Percentiles rank a stretch among this genome's conserved stretches.
Evolutionary conservation across 2,113 vertebrate genomes (phyloP).

Genomic region (Leucoraja erinaceus): DNA sequence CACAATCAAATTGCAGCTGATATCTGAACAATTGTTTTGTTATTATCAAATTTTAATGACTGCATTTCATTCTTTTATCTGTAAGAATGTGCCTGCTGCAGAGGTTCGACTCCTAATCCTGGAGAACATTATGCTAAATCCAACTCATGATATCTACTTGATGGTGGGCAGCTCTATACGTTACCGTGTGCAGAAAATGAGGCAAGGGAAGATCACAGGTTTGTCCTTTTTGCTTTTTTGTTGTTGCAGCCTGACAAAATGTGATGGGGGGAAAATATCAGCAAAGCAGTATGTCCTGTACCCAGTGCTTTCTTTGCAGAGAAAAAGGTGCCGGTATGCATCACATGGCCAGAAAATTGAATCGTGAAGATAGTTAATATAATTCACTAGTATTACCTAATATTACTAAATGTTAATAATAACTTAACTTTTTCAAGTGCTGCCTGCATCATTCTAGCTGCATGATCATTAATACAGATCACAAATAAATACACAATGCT

Average conservation of each 20-base stretch:
- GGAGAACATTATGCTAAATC: conserved; percentile 90
- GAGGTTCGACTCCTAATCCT: conserved; percentile 86
- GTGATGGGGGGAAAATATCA: neutral
- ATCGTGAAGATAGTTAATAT: no score
- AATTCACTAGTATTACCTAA: no score
- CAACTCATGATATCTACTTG: conserved; percentile 78
- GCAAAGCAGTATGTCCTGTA: neutral
- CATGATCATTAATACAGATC: neutral
- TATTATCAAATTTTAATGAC: neutral
- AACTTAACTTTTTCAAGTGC: no score
- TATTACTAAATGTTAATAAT: no score
- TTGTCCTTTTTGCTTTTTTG: conserved; percentile 39
- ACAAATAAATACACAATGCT: no score
- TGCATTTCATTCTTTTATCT: neutral
- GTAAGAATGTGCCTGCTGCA: conserved; percentile 79
- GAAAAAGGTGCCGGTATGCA: no score
- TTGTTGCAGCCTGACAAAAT: neutral
- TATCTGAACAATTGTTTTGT: neutral
- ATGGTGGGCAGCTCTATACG: conserved; percentile 77
- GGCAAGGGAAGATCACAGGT: conserved; percentile 88
- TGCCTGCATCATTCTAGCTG: neutral
- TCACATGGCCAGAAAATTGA: no score
- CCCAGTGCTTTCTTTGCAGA: no score
- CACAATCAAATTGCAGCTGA: neutral
- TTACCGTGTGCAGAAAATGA: conserved; percentile 88